phyloP scores from a whole-genome alignment of 92 coral and sea anemone species.

The Isaurus tuberculatus region DNA sequence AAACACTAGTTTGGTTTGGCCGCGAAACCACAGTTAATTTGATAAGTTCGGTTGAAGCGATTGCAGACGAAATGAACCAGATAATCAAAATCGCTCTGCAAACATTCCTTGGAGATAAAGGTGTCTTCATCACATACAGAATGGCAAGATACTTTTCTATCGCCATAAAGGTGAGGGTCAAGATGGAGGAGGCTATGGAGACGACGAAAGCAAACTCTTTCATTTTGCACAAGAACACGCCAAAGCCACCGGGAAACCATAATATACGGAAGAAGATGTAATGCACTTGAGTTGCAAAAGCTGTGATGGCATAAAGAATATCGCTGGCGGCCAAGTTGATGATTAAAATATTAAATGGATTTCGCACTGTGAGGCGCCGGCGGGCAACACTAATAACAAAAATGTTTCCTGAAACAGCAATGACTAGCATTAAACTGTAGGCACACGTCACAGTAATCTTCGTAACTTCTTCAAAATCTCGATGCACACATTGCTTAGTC shows the following conservation, averaged over 20 bases:
- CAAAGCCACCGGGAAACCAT: constrained; percentile 45
- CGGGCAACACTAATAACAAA: constrained; percentile 34
- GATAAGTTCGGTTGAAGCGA: constrained; percentile 22
- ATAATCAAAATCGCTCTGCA: not conserved
- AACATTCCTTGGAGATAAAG: constrained; percentile 35
- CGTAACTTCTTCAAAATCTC: not conserved
- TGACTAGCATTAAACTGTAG: not conserved
- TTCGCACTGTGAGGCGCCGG: constrained; percentile 25
- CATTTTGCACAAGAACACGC: constrained; percentile 19
- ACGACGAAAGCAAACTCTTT: constrained; percentile 20
- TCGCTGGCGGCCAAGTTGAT: constrained; percentile 37
- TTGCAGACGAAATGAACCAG: constrained; percentile 24
- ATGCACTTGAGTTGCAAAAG: not conserved
- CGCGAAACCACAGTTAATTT: not conserved
- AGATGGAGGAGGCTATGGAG: constrained; percentile 9
- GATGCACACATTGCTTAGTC: not conserved
- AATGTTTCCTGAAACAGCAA: constrained; percentile 12
- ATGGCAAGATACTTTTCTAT: constrained; percentile 41
- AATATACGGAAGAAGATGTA: not conserved
- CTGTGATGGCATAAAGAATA: constrained; percentile 3
- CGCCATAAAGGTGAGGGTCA: constrained; percentile 41
- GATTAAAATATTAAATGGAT: constrained; percentile 37
- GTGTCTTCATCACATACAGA: constrained; percentile 38
- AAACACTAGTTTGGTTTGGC: not conserved
- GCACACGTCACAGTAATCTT: constrained; percentile 6